Conservation (phyloP, 2,113 vertebrate species). For the Raja brachyura region DNA sequence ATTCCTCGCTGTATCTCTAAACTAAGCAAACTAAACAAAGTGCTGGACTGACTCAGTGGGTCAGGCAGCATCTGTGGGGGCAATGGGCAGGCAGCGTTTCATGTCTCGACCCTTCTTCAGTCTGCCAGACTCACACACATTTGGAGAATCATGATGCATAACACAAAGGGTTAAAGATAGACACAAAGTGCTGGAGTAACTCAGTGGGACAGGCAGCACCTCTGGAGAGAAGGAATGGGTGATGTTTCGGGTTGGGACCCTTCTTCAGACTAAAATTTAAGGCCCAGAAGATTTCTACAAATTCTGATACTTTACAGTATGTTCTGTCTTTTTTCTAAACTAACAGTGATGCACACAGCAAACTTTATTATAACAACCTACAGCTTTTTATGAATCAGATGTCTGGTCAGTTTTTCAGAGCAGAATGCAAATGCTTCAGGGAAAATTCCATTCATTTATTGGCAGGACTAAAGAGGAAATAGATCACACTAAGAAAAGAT, state of each 20-base stretch:
- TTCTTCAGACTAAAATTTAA: neutral
- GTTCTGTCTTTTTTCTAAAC: neutral
- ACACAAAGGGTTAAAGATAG: neutral
- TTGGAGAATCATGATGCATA: neutral
- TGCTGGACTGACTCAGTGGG: too few relatives aligned
- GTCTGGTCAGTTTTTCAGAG: slow-evolving; percentile 5
- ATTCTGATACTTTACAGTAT: neutral
- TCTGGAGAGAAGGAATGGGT: too few relatives aligned
- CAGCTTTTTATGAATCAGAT: slow-evolving; percentile 31
- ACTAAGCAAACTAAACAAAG: too few relatives aligned
- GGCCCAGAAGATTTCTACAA: neutral
- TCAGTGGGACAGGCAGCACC: too few relatives aligned
- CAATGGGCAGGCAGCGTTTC: too few relatives aligned
- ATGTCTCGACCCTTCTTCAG: too few relatives aligned
- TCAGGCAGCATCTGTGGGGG: too few relatives aligned
- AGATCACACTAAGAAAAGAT: slow-evolving; percentile 17
- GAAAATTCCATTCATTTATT: slow-evolving; percentile 15
- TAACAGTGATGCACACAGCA: neutral
- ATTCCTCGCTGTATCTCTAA: too few relatives aligned
- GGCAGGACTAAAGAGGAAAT: slow-evolving; percentile 32
- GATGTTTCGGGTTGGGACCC: too few relatives aligned
- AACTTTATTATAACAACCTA: neutral
- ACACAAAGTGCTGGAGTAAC: too few relatives aligned
- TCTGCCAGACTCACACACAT: neutral
- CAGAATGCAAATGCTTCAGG: neutral